Base-by-base conservation (phyloP, 2,888 invertebrate genomes). In the Dione juno region DNA sequence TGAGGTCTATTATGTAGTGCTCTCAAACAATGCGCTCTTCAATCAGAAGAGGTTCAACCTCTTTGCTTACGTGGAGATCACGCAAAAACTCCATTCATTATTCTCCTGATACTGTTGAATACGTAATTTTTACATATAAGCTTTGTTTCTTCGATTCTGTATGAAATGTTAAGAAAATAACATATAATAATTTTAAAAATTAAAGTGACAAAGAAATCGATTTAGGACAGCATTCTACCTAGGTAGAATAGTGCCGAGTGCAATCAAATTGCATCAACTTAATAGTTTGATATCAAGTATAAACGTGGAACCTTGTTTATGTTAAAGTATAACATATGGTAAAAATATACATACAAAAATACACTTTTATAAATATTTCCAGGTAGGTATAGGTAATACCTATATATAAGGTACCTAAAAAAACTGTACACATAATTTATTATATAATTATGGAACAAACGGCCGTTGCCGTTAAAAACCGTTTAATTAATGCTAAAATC, bases 401-500 rank as follows among this genome's bases (percentile, higher is more conserved):
- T 28, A 28, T 28, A 28, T 28, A 5, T 28, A 28, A 28, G 28
- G 28, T 28, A 28, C 5, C 28, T 28, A 5, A 14, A 52, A 10
- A 52, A 7, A 64, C n/a, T 14, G 14, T 19, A 3, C 8, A 21
- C n/a, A 21, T 40, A 41, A 35, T 14, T 21, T 41, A 58, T 43
- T 70, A 43, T 48, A 66, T 41, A 19, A 14, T 16, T n/a, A n/a
- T n/a, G n/a, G n/a, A 50, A 45, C 61, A 16, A 58, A 72, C 65
- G 52, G 40, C 54, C 41, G 48, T 66, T 45, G 9, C 35, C 19
- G 40, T 69, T 66, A 69, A 59, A 41, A 73, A 70, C 59, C 67
- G 65, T 71, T 71, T 61, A 71, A 68, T 77, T 78, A 78, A 79
- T 77, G 78, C 80, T 79, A 80, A 79, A 75, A 78, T 70, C 63